Evolutionary conservation across 2,797 vertebrate genomes (phyloP).

Genomic region (Lutjanus argentimaculatus): DNA sequence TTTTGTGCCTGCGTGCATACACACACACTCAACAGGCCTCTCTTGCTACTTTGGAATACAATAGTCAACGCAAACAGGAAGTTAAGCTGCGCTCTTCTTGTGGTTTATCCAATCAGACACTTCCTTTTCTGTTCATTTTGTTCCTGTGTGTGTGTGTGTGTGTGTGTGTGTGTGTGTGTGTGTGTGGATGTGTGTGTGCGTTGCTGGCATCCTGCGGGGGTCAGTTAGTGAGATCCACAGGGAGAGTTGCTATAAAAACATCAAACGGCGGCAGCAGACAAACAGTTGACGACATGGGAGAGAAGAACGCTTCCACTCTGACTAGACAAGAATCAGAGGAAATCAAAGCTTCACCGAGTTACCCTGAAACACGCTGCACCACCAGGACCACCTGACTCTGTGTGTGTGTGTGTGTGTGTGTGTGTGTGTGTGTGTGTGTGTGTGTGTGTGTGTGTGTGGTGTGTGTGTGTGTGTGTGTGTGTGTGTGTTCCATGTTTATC

Average conservation of each 20-base stretch:
- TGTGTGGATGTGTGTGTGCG: conserved; percentile 12
- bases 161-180: background rate
- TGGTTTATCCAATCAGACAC: conserved; percentile 55
- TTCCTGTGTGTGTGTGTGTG: background rate
- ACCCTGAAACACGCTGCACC: background rate
- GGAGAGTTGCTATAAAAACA: conserved; percentile 71
- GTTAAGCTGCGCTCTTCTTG: conserved; percentile 57
- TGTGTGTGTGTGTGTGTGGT: no score
- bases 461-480: conserved; percentile 1
- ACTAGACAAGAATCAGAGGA: conserved; percentile 43
- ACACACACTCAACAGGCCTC: conserved; percentile 13
- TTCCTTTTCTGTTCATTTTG: conserved; percentile 50
- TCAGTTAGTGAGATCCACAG: conserved; percentile 39
- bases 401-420: no score
- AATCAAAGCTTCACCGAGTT: conserved; percentile 56
- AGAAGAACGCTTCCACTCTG: conserved; percentile 19
- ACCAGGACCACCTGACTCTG: conserved; percentile 25
- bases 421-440: no score
- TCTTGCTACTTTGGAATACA: conserved; percentile 46
- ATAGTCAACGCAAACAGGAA: conserved; percentile 68
- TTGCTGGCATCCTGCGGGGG: conserved; percentile 57
- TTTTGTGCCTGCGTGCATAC: background rate
- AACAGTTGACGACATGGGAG: conserved; percentile 38
- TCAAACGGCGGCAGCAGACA: conserved; percentile 56
- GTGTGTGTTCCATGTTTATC: conserved; percentile 16